A percentile compares a stretch with the other conserved stretches of the same genome.
These are phyloP conservation scores for Heteractis magnifica DNA, from an alignment of 92 coral and sea anemone genomes.

Conservation along the genomic window DNA sequence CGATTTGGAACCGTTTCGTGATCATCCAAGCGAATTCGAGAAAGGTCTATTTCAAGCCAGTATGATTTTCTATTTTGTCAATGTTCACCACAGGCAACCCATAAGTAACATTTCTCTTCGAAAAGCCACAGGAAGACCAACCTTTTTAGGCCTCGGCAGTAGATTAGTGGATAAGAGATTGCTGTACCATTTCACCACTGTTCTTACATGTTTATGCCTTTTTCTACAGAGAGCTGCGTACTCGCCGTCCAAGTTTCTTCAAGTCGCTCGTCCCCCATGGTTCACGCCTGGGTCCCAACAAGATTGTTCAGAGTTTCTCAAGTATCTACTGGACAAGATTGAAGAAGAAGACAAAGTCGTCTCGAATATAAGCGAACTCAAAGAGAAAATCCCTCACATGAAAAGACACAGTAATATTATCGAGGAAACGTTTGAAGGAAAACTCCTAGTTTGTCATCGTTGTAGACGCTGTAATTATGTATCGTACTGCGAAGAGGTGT, in stretches of 20 bases:
- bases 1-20: too few relatives aligned
- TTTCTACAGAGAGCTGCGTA: constrained; percentile 74
- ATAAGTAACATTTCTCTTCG: background rate
- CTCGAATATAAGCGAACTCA: constrained; percentile 6
- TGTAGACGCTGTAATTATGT: constrained; percentile 73
- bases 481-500: constrained; percentile 85
- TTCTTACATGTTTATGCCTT: background rate
- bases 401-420: constrained; percentile 41
- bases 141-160: background rate
- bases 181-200: background rate
- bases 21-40: too few relatives aligned
- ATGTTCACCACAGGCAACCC: background rate
- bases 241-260: constrained; percentile 84
- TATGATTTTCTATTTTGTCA: too few relatives aligned
- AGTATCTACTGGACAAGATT: constrained; percentile 82
- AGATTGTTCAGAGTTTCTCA: constrained; percentile 94
- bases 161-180: background rate
- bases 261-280: constrained; percentile 96
- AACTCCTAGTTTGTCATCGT: constrained; percentile 71
- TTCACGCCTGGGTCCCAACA: constrained; percentile 93
- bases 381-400: constrained; percentile 26
- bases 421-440: constrained; percentile 89
- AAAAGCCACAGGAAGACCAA: background rate
- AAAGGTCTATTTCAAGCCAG: too few relatives aligned
- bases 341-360: constrained; percentile 78